Percentiles rank a stretch among this genome's conserved stretches.
These are phyloP conservation scores for Lepidurus couesii DNA, from an alignment of 1,140 invertebrate genomes.

Conservation along the genomic window DNA sequence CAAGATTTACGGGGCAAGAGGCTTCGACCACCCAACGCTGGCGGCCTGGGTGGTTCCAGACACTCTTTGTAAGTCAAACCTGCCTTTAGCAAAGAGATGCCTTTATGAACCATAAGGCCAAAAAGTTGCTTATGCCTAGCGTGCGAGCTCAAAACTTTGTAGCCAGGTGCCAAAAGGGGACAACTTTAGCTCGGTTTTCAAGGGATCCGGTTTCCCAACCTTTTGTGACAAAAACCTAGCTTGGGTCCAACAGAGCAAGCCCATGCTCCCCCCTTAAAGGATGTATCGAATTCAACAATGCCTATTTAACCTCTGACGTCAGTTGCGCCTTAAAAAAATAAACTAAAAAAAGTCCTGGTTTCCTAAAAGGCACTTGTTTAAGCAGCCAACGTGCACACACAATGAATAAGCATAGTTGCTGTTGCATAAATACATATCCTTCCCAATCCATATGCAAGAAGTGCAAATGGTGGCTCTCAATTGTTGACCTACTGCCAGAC, in stretches of 20 bases:
- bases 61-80: constrained; percentile 16
- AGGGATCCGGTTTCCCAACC: neutral
- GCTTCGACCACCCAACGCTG: constrained; percentile 20
- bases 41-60: neutral
- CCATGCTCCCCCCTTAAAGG: neutral
- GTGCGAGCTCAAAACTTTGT: neutral
- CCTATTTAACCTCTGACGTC: neutral
- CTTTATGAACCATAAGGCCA: neutral
- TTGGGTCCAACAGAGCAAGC: neutral
- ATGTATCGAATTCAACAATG: neutral
- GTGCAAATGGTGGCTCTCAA: too few species aligned
- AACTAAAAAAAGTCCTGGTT: neutral
- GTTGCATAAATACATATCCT: too few species aligned
- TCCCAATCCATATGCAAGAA: too few species aligned
- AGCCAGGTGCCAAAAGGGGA: constrained; percentile 20
- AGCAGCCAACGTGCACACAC: too few species aligned
- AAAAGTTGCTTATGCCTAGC: neutral
- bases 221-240: neutral
- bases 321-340: neutral
- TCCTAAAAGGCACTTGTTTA: neutral
- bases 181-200: neutral
- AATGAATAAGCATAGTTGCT: too few species aligned
- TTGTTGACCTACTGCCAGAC: too few species aligned
- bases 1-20: constrained; percentile 14
- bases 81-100: neutral